Evolutionary conservation across 2,113 vertebrate genomes (phyloP).

Genomic region (Onychostruthus taczanowskii): DNA sequence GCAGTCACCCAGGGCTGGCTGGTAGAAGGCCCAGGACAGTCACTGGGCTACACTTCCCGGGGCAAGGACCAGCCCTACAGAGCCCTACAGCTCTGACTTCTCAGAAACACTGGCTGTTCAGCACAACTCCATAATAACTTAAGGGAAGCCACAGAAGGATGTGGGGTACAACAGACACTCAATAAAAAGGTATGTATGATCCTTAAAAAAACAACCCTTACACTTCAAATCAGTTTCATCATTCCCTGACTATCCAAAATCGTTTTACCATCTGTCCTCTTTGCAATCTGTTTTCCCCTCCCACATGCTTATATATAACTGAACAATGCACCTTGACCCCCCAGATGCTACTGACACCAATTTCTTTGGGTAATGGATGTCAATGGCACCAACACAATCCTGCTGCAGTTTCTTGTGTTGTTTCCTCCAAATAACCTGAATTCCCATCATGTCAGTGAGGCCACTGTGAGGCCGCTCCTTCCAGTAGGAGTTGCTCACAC

Average conservation of each 20-base stretch:
- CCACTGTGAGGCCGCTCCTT: background rate
- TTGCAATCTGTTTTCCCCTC: background rate
- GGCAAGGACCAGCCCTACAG: background rate
- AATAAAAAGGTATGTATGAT: background rate
- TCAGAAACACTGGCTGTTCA: background rate
- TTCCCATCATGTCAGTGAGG: background rate
- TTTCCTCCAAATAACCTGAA: background rate
- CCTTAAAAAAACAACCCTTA: background rate
- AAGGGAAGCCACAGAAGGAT: background rate
- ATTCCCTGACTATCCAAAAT: background rate
- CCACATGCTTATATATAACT: background rate
- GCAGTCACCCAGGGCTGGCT: background rate
- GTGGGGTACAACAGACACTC: background rate
- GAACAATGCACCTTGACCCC: background rate
- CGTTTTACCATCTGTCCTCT: fast-evolving
- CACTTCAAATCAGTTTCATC: background rate
- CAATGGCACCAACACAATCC: background rate
- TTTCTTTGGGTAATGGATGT: background rate
- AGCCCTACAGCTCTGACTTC: background rate
- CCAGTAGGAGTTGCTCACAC: background rate
- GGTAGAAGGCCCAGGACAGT: background rate
- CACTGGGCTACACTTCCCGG: background rate
- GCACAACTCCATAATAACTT: background rate
- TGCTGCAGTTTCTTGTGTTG: background rate
- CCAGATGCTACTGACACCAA: background rate